These are phyloP conservation scores for Dermolepida albohirtum DNA, from an alignment of 2,888 invertebrate species.

Conservation along the genomic window DNA sequence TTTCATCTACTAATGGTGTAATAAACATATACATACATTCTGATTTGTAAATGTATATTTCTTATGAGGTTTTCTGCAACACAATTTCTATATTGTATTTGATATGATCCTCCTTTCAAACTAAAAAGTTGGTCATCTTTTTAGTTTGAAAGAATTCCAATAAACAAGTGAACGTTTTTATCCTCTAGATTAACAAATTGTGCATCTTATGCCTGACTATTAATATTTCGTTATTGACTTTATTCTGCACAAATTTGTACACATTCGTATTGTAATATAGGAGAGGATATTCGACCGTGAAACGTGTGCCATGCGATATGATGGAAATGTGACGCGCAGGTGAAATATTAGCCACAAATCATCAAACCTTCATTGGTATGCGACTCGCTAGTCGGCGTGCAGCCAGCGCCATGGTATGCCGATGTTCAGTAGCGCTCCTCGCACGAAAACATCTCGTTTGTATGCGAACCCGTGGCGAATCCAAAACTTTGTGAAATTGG, in stretches of 20 bases:
- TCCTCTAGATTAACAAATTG: too few relatives aligned
- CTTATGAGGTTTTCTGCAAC: too few relatives aligned
- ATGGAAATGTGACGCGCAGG: slow-evolving; percentile 56
- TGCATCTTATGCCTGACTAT: too few relatives aligned
- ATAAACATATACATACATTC: too few relatives aligned
- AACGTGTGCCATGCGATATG: slow-evolving; percentile 45
- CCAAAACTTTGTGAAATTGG: slow-evolving; percentile 70
- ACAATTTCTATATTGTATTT: too few relatives aligned
- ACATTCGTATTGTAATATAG: slow-evolving; percentile 33
- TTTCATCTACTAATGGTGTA: too few relatives aligned
- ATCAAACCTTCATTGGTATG: slow-evolving; percentile 61
- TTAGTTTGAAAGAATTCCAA: too few relatives aligned
- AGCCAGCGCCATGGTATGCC: slow-evolving; percentile 57
- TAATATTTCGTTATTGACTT: neutral
- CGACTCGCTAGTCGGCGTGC: slow-evolving; percentile 52
- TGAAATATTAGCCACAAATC: slow-evolving; percentile 65
- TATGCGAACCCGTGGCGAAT: slow-evolving; percentile 66
- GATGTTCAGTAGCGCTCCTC: slow-evolving; percentile 58
- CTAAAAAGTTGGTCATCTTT: too few relatives aligned
- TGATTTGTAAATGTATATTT: too few relatives aligned
- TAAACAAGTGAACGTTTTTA: too few relatives aligned
- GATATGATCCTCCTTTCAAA: too few relatives aligned
- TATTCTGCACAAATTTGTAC: slow-evolving; percentile 33
- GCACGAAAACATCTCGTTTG: slow-evolving; percentile 65
- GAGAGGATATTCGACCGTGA: slow-evolving; percentile 35